Evolutionary conservation across 1,140 invertebrate genomes (phyloP).

Genomic region (Monomorium pharaonis): DNA sequence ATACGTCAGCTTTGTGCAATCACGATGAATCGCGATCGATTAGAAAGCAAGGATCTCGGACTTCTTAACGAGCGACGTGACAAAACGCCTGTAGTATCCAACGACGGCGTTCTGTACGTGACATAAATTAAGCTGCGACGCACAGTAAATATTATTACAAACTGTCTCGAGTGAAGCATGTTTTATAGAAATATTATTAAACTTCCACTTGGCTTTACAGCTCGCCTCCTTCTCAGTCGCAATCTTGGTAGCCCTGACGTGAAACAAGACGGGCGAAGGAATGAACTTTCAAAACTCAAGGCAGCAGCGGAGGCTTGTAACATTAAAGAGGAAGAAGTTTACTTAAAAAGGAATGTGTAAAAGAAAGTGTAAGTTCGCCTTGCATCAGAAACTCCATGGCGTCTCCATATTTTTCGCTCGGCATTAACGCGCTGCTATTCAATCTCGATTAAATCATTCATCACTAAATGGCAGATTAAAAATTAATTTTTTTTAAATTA

Average conservation of each 20-base stretch:
- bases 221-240: constrained; percentile 1
- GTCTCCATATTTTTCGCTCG: neutral
- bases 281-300: constrained; percentile 51
- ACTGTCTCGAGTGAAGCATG: constrained; percentile 28
- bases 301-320: constrained; percentile 12
- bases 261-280: constrained; percentile 33
- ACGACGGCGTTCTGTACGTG: neutral
- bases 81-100: neutral
- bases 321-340: constrained; percentile 43
- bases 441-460: neutral
- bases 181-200: constrained; percentile 60
- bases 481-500: neutral
- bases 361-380: constrained; percentile 1
- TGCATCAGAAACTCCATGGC: neutral
- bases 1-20: neutral
- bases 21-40: neutral
- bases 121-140: constrained; percentile 51
- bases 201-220: constrained; percentile 50
- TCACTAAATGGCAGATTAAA: neutral
- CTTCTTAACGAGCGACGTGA: neutral
- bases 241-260: constrained; percentile 27
- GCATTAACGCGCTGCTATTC: neutral
- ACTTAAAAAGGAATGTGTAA: neutral
- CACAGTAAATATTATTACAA: constrained; percentile 49
- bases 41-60: neutral